Percentiles rank a stretch among this genome's conserved stretches.
Evolutionary conservation across 2,888 invertebrate species (phyloP).

Genomic region (Agrilus biguttatus): DNA sequence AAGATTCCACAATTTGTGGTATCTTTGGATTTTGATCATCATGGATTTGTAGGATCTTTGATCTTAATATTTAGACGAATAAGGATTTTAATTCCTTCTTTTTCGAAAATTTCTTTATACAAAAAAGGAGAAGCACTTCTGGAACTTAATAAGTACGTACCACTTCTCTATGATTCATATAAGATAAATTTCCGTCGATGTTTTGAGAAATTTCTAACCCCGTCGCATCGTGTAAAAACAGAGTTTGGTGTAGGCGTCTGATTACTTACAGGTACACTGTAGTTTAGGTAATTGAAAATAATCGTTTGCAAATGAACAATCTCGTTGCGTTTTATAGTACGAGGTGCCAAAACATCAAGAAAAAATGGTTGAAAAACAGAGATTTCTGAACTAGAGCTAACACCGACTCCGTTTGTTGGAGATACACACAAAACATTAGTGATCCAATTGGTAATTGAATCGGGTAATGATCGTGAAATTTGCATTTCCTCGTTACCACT

Average conservation of each 20-base stretch:
- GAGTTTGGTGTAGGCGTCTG: no score
- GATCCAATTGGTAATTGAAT: constrained; percentile 48
- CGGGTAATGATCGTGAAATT: constrained; percentile 34
- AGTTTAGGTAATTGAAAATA: constrained; percentile 57
- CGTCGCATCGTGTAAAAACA: no score
- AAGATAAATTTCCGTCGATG: not conserved
- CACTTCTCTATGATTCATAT: no score
- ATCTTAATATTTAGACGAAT: no score
- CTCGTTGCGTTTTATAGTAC: constrained; percentile 52
- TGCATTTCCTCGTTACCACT: constrained; percentile 14
- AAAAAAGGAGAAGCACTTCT: no score
- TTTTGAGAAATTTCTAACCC: no score
- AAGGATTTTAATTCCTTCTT: no score
- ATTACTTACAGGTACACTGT: constrained; percentile 47
- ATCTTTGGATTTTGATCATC: no score
- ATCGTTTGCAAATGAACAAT: constrained; percentile 47
- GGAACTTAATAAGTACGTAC: no score
- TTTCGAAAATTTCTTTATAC: no score
- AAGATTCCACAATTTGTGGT: no score
- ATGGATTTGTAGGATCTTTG: no score
- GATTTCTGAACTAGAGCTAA: constrained; percentile 17
- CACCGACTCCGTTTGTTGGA: constrained; percentile 25
- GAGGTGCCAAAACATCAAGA: constrained; percentile 53
- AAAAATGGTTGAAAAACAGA: constrained; percentile 60
- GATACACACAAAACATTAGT: constrained; percentile 42